These are phyloP conservation scores for Empidonax alnorum DNA, from an alignment of 2,113 vertebrate genomes.

Conservation along the genomic window DNA sequence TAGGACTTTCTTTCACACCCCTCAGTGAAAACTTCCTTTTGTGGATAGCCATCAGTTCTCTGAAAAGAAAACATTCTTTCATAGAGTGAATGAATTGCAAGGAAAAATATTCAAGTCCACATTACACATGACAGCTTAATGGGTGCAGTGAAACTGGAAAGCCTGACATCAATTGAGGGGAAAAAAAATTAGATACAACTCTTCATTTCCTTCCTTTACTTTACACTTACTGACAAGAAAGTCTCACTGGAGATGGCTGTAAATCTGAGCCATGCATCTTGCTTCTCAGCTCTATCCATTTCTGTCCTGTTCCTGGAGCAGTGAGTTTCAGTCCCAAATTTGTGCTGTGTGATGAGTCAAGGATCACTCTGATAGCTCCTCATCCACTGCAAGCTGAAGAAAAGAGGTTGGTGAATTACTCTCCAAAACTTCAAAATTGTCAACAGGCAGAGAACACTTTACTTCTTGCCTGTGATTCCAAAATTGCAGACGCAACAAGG, in stretches of 20 bases:
- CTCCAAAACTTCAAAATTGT: slow-evolving; percentile 38
- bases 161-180: not conserved
- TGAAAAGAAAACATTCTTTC: not conserved
- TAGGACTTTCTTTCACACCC: not conserved
- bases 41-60: not conserved
- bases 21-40: not conserved
- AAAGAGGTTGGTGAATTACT: slow-evolving; percentile 34
- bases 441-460: slow-evolving; percentile 56
- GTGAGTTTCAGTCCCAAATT: not conserved
- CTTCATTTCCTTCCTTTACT: not conserved
- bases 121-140: not conserved
- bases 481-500: slow-evolving; percentile 64
- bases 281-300: not conserved
- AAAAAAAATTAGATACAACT: not conserved
- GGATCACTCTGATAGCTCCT: slow-evolving; percentile 35
- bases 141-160: not conserved
- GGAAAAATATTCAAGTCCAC: not conserved
- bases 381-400: slow-evolving; percentile 14
- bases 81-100: not conserved
- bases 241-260: not conserved
- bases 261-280: not conserved
- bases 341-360: slow-evolving; percentile 10
- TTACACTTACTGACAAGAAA: not conserved
- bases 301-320: not conserved
- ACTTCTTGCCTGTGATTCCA: slow-evolving; percentile 42